Base-by-base conservation (phyloP, 2,888 invertebrate genomes). In the Antitype chi region DNA sequence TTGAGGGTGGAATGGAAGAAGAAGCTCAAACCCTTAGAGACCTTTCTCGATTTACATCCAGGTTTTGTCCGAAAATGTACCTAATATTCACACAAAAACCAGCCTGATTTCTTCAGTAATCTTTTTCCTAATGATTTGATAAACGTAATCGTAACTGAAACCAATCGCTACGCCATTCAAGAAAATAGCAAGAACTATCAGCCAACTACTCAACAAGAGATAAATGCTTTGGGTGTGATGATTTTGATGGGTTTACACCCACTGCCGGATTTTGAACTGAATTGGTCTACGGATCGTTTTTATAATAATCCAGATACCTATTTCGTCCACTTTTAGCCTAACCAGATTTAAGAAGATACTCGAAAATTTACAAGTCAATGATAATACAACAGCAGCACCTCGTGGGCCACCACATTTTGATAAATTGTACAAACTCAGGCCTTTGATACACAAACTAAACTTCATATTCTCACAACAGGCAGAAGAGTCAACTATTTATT, bases 291-390 rank as follows among this genome's bases (percentile, higher is more conserved):
- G 9, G 60, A 63, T 49, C 49, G 25, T 28, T 66, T 66, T 66
- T 66, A 66, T 66, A 66, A 66, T 66, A 66, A 66, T 28, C 64
- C 49, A 49, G 64, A 66, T n/a, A n/a, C n/a, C n/a, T 28, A 66
- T 66, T 49, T 49, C 20, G 0, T 49, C 47, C 0, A 28, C 25
- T 20, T 49, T 49, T 25, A 66, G 20, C 20, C 20, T 66, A 20
- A 49, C 8, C 0, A 66, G 64, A 28, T 49, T 66, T 17, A 66
- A 66, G 2, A 66, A 49, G 11, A 49, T 66, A 20, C 17, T 49
- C 5, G 64, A 66, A 20, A 49, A 64, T 25, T 49, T 66, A 28
- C 66, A 66, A 2, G 49, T 66, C 17, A 66, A 66, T 23, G 66
- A 66, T 23, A 66, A 66, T 20, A 11, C 47, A 47, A 47, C 47